phyloP scores from a whole-genome alignment of 2,888 invertebrate species.

The Marronus borbonicus region DNA sequence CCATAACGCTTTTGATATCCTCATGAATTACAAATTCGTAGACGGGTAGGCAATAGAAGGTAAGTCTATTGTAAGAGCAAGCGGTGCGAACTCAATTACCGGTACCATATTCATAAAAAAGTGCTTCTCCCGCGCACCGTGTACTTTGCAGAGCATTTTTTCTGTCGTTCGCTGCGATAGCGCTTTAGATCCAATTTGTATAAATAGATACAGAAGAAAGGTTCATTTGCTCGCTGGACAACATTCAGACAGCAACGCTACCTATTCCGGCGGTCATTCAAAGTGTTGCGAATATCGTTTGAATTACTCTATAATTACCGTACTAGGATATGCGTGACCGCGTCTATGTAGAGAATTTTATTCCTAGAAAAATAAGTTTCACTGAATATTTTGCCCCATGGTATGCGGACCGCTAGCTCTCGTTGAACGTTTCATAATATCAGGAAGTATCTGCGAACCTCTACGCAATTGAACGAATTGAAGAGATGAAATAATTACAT shows the following conservation, averaged over 20 bases:
- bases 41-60: not conserved
- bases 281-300: conserved; percentile 29
- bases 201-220: not conserved
- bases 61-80: conserved; percentile 8
- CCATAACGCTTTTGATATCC: conserved; percentile 12
- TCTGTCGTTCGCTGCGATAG: not conserved
- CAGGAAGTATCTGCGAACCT: conserved; percentile 28
- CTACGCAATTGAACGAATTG: not conserved
- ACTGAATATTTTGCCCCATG: conserved; percentile 36
- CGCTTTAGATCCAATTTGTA: conserved; percentile 25
- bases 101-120: conserved; percentile 2
- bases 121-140: conserved; percentile 3
- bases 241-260: not conserved
- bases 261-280: not conserved
- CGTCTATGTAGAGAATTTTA: conserved; percentile 4
- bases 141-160: conserved; percentile 4
- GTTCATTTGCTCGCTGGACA: not conserved
- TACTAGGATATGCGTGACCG: conserved; percentile 39
- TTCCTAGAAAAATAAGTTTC: conserved; percentile 12
- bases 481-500: conserved; percentile 34
- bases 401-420: conserved; percentile 36
- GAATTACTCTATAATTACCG: conserved; percentile 36
- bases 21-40: conserved; percentile 27
- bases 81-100: not conserved
- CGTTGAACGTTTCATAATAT: conserved; percentile 19